Base-by-base conservation (phyloP, 2,797 vertebrate genomes). In the Falco peregrinus region DNA sequence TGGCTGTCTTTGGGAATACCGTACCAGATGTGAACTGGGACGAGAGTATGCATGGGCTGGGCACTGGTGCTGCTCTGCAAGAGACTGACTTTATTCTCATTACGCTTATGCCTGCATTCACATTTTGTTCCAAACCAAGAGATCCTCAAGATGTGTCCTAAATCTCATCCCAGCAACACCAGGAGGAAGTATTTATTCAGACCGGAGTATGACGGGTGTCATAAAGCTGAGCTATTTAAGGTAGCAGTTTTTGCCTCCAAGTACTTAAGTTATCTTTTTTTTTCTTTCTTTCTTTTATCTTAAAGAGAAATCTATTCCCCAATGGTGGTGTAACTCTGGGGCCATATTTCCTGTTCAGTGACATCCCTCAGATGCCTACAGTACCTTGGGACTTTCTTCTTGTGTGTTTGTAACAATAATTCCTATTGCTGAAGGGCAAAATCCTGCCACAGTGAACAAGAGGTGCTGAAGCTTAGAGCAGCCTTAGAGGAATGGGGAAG, bases 81-180 rank as follows among this genome's bases (percentile, higher is more conserved):
- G 39, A 73, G 31, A 9, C 18, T 70, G 29, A 29, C 3, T 0
- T 11, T 48, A 43, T 65, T 6, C 16, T 8, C 16, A 6, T 24
- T 47, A 47, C 6, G 5, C 1, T 0, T 51, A 50, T 26, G 43
- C 59, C 35, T 60, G 12, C 13, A 0, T 69, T 74, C n/a, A 20
- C 10, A 2, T 78, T 69, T 68, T 67, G 16, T 51, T 68, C n/a
- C 43, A n/a, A 15, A 63, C 47, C 10, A 28, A 14, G 35, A 61
- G 48, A 37, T 61, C n/a, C 69, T 76, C 41, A 24, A 63, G 25
- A 21, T 35, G 18, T 53, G 35, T 70, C 33, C 39, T 64, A 51
- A 84, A 39, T 31, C 43, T 61, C 39, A 45, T 21, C 31, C 17
- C 18, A 68, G 35, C 29, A 79, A 33, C 47, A 59, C 18, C 33